phyloP scores from a whole-genome alignment of 30 jellyfish, hydroid and myxozoan species.

The Hydra vulgaris region DNA sequence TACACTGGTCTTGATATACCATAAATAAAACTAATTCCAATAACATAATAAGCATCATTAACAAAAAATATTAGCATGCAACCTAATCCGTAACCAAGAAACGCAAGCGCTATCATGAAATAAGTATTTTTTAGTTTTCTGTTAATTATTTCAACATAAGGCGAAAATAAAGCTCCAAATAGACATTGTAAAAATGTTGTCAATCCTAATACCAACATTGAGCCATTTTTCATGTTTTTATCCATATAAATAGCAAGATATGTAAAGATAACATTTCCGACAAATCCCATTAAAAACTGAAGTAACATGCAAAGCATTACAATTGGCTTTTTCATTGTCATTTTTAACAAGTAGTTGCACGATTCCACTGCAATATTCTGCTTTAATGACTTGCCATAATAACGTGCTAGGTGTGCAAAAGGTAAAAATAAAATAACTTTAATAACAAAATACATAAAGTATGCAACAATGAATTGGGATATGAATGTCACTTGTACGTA shows the following conservation, averaged over 20 bases:
- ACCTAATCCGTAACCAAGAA: background rate
- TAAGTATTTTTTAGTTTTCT: background rate
- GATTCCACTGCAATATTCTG: background rate
- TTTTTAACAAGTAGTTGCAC: background rate
- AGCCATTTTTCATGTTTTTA: background rate
- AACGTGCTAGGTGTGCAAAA: background rate
- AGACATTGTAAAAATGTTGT: background rate
- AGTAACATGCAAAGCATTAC: background rate
- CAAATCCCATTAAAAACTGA: background rate
- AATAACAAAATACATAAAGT: background rate
- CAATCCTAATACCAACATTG: background rate
- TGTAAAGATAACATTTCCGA: background rate
- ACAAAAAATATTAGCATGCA: background rate
- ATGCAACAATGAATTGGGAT: background rate
- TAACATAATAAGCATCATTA: background rate
- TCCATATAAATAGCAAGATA: background rate
- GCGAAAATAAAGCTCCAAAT: background rate
- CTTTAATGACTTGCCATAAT: background rate
- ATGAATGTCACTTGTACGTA: background rate
- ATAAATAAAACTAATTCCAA: background rate
- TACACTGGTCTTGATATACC: constrained; percentile 3
- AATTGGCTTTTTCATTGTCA: background rate
- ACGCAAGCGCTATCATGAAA: background rate
- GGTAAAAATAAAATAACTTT: background rate
- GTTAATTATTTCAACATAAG: background rate